These are phyloP conservation scores for Dysmachus trigonus DNA, from an alignment of 2,888 invertebrate genomes.

Conservation along the genomic window DNA sequence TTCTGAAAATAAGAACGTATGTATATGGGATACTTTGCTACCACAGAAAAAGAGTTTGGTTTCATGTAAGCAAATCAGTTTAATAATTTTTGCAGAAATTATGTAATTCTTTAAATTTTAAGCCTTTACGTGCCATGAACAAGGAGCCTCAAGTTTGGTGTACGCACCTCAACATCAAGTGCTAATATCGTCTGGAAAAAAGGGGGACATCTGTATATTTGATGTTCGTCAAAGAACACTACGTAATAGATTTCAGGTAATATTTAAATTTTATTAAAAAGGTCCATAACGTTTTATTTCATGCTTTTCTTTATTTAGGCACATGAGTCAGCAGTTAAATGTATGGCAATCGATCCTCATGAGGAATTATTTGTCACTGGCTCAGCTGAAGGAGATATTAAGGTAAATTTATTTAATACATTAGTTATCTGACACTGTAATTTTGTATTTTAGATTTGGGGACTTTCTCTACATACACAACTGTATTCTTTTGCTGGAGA, in stretches of 20 bases:
- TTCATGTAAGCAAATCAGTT: conserved; percentile 73
- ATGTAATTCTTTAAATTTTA: background rate
- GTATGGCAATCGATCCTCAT: conserved; percentile 91
- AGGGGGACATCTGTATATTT: conserved; percentile 95
- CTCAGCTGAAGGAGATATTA: conserved; percentile 90
- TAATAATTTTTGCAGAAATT: background rate
- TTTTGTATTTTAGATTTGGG: conserved; percentile 89
- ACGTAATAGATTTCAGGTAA: conserved; percentile 78
- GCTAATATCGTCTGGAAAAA: conserved; percentile 94
- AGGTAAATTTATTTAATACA: too few species aligned
- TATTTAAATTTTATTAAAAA: background rate
- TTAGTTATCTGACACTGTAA: too few species aligned
- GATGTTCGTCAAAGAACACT: conserved; percentile 91
- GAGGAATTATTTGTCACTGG: conserved; percentile 98
- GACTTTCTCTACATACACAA: conserved; percentile 85
- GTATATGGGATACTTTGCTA: conserved; percentile 97
- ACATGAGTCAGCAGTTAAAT: conserved; percentile 94
- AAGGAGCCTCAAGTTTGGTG: conserved; percentile 88
- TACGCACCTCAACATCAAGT: conserved; percentile 94
- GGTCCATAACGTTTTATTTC: background rate
- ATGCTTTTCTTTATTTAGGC: conserved; percentile 71
- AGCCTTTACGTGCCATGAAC: conserved; percentile 95
- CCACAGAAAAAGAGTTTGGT: conserved; percentile 94
- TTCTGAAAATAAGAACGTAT: conserved; percentile 95
- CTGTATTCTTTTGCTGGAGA: conserved; percentile 91